phyloP scores from a whole-genome alignment of 1,140 invertebrate genomes.

The Drosophila lacertosa region DNA sequence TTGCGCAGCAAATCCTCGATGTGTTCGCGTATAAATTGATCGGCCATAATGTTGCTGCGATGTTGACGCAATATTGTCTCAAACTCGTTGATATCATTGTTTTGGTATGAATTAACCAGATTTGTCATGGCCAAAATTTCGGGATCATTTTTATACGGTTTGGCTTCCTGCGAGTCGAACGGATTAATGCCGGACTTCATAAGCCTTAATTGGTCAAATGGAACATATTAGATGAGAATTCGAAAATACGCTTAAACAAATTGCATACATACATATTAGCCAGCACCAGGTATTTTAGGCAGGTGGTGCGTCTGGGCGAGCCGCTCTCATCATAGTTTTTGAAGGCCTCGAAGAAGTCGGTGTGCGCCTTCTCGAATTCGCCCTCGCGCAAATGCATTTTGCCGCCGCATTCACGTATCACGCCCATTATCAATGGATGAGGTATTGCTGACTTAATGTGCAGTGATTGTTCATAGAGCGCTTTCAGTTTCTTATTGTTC shows the following conservation, averaged over 20 bases:
- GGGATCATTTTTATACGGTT: slow-evolving; percentile 99
- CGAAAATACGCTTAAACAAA: background rate
- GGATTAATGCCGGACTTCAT: slow-evolving; percentile 99
- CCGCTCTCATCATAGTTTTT: slow-evolving; percentile 99
- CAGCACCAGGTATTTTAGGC: slow-evolving; percentile 98
- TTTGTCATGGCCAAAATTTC: slow-evolving; percentile 99
- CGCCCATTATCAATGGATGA: slow-evolving; percentile 99
- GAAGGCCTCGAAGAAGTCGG: slow-evolving; percentile 99
- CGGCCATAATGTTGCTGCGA: slow-evolving; percentile 98
- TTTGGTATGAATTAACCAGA: slow-evolving; percentile 98
- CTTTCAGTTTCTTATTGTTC: slow-evolving; percentile 99
- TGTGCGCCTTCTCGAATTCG: slow-evolving; percentile 99
- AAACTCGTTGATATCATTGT: slow-evolving; percentile 99
- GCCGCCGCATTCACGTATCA: slow-evolving; percentile 99
- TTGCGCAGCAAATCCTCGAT: slow-evolving; percentile 99
- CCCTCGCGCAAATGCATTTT: slow-evolving; percentile 99
- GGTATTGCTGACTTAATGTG: slow-evolving; percentile 99
- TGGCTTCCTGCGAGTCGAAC: slow-evolving; percentile 99
- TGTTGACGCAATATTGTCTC: slow-evolving; percentile 98
- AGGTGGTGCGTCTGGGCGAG: slow-evolving; percentile 98
- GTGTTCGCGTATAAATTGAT: slow-evolving; percentile 99
- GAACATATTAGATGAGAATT: background rate
- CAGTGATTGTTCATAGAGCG: slow-evolving; percentile 98
- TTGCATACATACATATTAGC: slow-evolving; percentile 95
- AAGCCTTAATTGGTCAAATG: slow-evolving; percentile 89